Percentiles rank a stretch among this genome's conserved stretches.
These are phyloP conservation scores for Lerema accius DNA, from an alignment of 1,140 invertebrate genomes.

Conservation along the genomic window DNA sequence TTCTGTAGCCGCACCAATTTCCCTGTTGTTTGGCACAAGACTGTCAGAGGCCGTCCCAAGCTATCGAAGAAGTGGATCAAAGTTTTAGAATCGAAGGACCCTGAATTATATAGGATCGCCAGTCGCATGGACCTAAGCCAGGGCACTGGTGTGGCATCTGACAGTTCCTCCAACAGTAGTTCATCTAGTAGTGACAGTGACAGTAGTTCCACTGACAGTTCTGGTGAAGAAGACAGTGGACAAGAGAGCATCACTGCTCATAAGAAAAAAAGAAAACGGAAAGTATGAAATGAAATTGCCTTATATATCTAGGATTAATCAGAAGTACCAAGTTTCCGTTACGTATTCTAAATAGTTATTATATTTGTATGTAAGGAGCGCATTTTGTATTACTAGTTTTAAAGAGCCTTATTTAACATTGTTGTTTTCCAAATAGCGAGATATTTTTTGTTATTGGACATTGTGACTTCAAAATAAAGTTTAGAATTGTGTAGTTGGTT, in stretches of 20 bases:
- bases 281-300: slow-evolving; percentile 55
- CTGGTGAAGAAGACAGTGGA: slow-evolving; percentile 89
- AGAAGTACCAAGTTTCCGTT: slow-evolving; percentile 38
- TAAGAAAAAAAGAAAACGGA: slow-evolving; percentile 91
- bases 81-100: slow-evolving; percentile 88
- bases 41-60: slow-evolving; percentile 96
- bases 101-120: slow-evolving; percentile 92
- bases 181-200: slow-evolving; percentile 90
- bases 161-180: slow-evolving; percentile 95
- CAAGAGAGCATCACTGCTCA: slow-evolving; percentile 94
- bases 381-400: slow-evolving; percentile 74
- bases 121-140: slow-evolving; percentile 93
- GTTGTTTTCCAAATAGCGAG: slow-evolving; percentile 56
- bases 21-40: slow-evolving; percentile 99
- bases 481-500: slow-evolving; percentile 30
- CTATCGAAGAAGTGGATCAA: slow-evolving; percentile 94
- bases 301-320: slow-evolving; percentile 38
- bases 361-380: slow-evolving; percentile 42
- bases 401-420: slow-evolving; percentile 56
- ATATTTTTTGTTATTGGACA: slow-evolving; percentile 63
- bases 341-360: slow-evolving; percentile 36
- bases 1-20: slow-evolving; percentile 98
- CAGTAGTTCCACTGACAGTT: slow-evolving; percentile 84
- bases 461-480: slow-evolving; percentile 33
- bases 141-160: slow-evolving; percentile 96